Conservation (phyloP, 2,113 vertebrate genomes). For the Sylvia atricapilla region DNA sequence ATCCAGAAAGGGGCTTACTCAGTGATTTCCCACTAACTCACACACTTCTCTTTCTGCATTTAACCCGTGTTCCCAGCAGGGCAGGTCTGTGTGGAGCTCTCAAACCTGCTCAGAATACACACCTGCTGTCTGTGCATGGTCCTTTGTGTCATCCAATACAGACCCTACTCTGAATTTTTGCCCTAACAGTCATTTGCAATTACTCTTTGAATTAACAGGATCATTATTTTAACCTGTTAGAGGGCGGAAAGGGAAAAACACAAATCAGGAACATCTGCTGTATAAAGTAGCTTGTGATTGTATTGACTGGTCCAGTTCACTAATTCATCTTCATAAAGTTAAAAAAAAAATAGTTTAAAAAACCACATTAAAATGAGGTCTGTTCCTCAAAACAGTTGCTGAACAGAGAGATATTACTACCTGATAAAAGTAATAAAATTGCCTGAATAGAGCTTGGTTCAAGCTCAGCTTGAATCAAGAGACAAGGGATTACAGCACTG, state of each 20-base stretch:
- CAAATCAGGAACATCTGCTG: background rate
- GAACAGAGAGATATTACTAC: background rate
- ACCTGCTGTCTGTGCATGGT: accelerated
- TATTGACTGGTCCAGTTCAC: background rate
- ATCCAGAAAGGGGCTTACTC: background rate
- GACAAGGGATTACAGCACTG: background rate
- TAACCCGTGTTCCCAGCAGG: background rate
- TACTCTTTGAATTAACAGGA: background rate
- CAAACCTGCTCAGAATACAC: background rate
- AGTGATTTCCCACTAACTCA: background rate
- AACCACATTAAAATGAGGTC: background rate
- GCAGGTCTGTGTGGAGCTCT: background rate
- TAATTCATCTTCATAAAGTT: background rate
- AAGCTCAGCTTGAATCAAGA: background rate
- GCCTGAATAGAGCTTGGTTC: background rate
- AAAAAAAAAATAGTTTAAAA: background rate
- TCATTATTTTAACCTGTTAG: background rate
- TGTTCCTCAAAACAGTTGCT: background rate
- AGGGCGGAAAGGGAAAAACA: background rate
- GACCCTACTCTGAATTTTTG: background rate
- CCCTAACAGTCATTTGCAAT: background rate
- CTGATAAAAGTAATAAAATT: background rate
- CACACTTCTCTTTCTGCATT: background rate
- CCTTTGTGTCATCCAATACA: background rate
- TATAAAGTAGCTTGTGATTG: background rate